Conservation (phyloP, 2,797 vertebrate genomes). For the Argentina silus region DNA sequence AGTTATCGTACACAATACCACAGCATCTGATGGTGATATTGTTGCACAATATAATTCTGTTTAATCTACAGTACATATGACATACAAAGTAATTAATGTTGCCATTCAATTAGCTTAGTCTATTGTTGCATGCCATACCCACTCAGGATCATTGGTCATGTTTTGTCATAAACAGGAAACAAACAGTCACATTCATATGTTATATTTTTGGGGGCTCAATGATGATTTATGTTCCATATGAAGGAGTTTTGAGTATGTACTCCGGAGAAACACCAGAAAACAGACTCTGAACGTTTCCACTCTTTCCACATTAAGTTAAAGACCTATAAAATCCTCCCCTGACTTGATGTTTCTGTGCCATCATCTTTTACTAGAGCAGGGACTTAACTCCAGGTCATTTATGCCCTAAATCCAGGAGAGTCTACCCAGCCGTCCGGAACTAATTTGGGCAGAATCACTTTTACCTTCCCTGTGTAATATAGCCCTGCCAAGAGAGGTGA, state of each 20-base stretch:
- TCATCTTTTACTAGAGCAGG: constrained; percentile 33
- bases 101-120: not conserved
- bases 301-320: not conserved
- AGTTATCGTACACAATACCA: not conserved
- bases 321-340: constrained; percentile 5
- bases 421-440: constrained; percentile 35
- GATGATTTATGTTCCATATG: not conserved
- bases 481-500: constrained; percentile 39
- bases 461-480: constrained; percentile 36
- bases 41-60: not conserved
- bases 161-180: not conserved
- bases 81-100: not conserved
- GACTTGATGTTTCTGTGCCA: constrained; percentile 26
- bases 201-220: not conserved
- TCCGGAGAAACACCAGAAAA: not conserved
- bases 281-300: not conserved
- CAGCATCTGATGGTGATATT: not conserved
- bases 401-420: constrained; percentile 37
- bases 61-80: not conserved
- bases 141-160: not conserved
- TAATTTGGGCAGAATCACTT: constrained; percentile 50
- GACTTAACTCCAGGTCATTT: constrained; percentile 42
- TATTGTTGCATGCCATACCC: no score
- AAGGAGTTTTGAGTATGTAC: not conserved
- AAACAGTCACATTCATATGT: not conserved